Evolutionary conservation across 1,140 invertebrate species (phyloP), one percentile per base, ranked within the genome.

Genomic region (Ericerus pela): DNA sequence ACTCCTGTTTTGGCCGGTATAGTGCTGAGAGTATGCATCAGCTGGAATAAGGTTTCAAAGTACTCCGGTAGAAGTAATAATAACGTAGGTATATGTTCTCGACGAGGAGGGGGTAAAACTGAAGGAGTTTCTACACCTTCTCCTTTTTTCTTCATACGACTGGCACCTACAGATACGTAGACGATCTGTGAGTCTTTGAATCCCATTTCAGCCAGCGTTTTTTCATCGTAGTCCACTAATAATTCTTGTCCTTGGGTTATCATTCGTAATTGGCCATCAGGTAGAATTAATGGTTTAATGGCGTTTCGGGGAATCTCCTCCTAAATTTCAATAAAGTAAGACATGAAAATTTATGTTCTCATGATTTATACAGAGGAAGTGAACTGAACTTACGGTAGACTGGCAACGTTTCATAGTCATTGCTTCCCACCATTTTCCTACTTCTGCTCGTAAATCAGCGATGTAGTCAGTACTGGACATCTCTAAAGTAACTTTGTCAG

Each of bases 161-260:
- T 78, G 31, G 81, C 84, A 12, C 88, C 87, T 60, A 91, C 75
- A 1, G 88, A 93, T 43, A 92, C 87, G 69, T 90, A 93, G 12
- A 93, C 85, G 65, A 92, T 71, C 70, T 79, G 78, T 60, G 81
- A 65, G 66, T 95, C 90, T 67, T 94, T 95, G 64, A 95, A 89
- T 27, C 88, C 88, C 71, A 93, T 83, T 68, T 94, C 89, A 16
- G 79, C 79, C 0, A 95, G 67, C 0, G 82, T 86, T 61, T 92
- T 87, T 64, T 95, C 90, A 66, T 96, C 92, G 64, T 85, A 88
- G 60, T 96, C 90, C n/a, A 86, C 82, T 0, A 86, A 88, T 1
- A 96, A 70, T 67, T 96, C 92, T 67, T 94, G 90, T 0, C 91
- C 91, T 66, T 91, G 85, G 0, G 88, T 92, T 43, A 95, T 93